These are phyloP conservation scores for Tragelaphus imberbis DNA, from an alignment of 2,113 vertebrate species.

Conservation along the genomic window DNA sequence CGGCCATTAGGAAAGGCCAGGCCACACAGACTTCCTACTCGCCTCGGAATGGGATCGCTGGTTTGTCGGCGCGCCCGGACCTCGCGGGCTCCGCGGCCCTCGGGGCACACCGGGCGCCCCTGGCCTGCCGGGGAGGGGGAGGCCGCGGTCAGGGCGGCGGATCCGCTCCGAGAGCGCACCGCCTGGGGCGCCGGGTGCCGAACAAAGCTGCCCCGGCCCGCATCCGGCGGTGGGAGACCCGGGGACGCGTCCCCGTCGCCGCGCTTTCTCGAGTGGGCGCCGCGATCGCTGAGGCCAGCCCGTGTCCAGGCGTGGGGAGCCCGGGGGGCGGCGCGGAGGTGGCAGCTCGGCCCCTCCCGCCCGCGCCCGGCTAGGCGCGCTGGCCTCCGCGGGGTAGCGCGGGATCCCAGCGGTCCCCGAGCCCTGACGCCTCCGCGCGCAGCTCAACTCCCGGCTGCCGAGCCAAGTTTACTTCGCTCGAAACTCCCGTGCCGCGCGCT, in stretches of 20 bases:
- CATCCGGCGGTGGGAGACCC: conserved; percentile 58
- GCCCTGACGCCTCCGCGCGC: conserved; percentile 76
- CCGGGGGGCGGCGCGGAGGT: conserved; percentile 55
- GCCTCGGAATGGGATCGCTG: background rate
- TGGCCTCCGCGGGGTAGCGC: conserved; percentile 74
- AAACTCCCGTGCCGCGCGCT: conserved; percentile 46
- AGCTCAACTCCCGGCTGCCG: background rate
- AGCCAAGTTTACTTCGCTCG: conserved; percentile 59
- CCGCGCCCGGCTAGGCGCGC: conserved; percentile 67
- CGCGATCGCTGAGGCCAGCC: background rate
- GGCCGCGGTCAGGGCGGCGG: background rate
- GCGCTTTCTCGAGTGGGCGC: conserved; percentile 71
- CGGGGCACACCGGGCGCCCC: background rate
- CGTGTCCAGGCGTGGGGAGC: background rate
- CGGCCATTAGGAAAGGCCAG: conserved; percentile 57
- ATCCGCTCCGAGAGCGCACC: background rate
- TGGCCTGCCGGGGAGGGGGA: background rate
- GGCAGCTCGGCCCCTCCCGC: background rate
- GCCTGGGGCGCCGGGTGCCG: background rate
- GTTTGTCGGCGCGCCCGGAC: background rate
- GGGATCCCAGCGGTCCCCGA: conserved; percentile 63
- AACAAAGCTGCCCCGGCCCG: conserved; percentile 75
- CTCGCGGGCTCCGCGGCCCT: background rate
- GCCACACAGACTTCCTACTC: background rate
- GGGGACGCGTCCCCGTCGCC: conserved; percentile 66